phyloP scores from a whole-genome alignment of 2,888 invertebrate species.

The Rhamphomyia laevipes region DNA sequence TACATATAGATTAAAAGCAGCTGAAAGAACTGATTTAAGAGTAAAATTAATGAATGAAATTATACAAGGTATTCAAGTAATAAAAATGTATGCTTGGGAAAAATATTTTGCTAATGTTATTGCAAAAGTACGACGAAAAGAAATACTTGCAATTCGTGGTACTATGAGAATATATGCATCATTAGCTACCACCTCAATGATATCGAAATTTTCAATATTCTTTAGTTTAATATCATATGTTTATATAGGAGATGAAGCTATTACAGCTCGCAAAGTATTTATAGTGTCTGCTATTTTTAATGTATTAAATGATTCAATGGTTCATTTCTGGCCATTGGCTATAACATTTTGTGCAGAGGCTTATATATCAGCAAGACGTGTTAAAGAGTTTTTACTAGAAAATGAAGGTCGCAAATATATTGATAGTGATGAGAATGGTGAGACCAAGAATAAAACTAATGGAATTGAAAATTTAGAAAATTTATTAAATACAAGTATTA shows the following conservation, averaged over 20 bases:
- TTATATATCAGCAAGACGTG: constrained; percentile 57
- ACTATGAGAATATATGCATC: constrained; percentile 57
- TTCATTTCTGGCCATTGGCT: constrained; percentile 68
- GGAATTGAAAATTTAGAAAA: constrained; percentile 19
- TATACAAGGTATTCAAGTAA: constrained; percentile 68
- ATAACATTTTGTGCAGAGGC: constrained; percentile 67
- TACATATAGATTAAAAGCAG: constrained; percentile 53
- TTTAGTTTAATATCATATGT: constrained; percentile 60
- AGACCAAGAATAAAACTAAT: constrained; percentile 20
- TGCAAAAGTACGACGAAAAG: constrained; percentile 57
- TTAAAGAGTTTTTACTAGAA: constrained; percentile 51
- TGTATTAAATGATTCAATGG: constrained; percentile 63
- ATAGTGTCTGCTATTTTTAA: constrained; percentile 72
- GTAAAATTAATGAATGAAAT: constrained; percentile 84
- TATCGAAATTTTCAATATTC: constrained; percentile 68
- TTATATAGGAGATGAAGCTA: constrained; percentile 44
- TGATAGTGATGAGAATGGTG: constrained; percentile 8
- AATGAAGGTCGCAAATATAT: constrained; percentile 18
- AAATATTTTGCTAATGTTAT: constrained; percentile 64
- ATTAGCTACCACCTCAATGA: constrained; percentile 59
- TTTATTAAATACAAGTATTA: constrained; percentile 20
- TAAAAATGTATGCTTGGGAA: constrained; percentile 88
- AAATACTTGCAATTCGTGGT: constrained; percentile 53
- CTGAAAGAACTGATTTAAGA: constrained; percentile 70
- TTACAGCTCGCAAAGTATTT: constrained; percentile 67